These are phyloP conservation scores for Euura saliciscinereae DNA, from an alignment of 1,140 invertebrate species.

Conservation along the genomic window DNA sequence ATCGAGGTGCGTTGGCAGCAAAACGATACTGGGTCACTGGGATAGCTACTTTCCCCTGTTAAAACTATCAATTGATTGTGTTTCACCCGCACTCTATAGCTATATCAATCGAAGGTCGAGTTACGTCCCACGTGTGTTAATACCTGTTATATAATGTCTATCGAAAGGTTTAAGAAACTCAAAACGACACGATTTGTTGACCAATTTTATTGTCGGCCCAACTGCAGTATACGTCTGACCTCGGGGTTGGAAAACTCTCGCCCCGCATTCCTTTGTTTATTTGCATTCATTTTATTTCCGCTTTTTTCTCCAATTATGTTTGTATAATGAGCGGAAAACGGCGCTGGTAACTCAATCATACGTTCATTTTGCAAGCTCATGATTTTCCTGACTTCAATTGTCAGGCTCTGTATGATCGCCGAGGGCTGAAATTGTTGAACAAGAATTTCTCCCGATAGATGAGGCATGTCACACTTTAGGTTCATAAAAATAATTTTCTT, in stretches of 20 bases:
- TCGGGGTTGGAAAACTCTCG: not conserved
- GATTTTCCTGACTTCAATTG: too few species aligned
- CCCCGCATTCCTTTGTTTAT: not conserved
- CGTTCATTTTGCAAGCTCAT: too few species aligned
- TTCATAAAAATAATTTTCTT: too few species aligned
- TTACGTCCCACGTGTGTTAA: conserved; percentile 4
- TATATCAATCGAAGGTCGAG: not conserved
- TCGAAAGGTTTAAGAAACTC: conserved; percentile 1
- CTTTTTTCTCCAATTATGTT: too few species aligned
- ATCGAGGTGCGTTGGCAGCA: not conserved
- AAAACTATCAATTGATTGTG: not conserved
- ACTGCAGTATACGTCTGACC: not conserved
- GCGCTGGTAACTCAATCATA: too few species aligned
- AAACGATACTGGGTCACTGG: not conserved
- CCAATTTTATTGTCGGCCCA: not conserved
- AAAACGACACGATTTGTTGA: not conserved
- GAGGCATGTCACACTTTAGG: too few species aligned
- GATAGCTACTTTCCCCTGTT: conserved; percentile 1
- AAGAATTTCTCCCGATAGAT: too few species aligned
- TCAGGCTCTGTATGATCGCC: too few species aligned
- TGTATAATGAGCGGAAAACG: too few species aligned
- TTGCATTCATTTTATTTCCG: too few species aligned
- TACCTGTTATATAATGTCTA: not conserved
- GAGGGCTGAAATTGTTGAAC: too few species aligned
- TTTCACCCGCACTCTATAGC: not conserved